A percentile compares a stretch with the other conserved stretches of the same genome.
Conservation (phyloP, 1,140 invertebrate genomes). For the Aphelenchoides fujianensis region DNA sequence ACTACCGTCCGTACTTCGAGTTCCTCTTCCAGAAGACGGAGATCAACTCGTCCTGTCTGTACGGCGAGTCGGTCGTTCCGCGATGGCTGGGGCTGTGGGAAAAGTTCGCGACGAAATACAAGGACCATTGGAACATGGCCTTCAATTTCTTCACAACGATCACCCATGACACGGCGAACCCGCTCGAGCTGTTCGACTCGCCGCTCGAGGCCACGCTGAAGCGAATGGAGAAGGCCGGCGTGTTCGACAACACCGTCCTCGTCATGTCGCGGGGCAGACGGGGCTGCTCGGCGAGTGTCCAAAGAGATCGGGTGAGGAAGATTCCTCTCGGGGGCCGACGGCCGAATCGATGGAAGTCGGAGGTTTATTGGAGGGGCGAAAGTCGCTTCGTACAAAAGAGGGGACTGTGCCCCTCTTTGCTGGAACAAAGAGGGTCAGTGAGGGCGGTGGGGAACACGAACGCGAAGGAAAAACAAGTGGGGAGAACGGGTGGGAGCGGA, state of each 20-base stretch:
- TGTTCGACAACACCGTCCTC: conserved; percentile 63
- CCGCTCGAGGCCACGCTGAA: background rate
- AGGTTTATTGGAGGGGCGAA: no score
- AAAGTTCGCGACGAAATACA: conserved; percentile 5
- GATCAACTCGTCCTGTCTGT: background rate
- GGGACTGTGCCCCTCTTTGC: no score
- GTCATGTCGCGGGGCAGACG: conserved; percentile 64
- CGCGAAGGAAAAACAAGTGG: no score
- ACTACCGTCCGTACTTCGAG: conserved; percentile 12
- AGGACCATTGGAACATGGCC: background rate
- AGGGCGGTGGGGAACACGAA: no score
- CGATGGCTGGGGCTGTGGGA: conserved; percentile 5
- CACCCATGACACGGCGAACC: conserved; percentile 6
- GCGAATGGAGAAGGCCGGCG: conserved; percentile 15
- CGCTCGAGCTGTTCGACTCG: background rate
- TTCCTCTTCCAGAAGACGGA: background rate
- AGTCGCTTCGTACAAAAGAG: no score
- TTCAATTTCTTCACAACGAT: background rate
- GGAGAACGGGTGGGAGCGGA: no score
- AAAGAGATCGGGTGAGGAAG: no score
- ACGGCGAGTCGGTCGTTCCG: background rate
- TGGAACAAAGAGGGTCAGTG: no score
- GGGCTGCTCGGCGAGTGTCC: no score
- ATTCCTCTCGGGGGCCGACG: no score
- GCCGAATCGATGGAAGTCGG: no score